Base-by-base conservation (phyloP, 2,888 invertebrate species). In the Pandemis corylana region DNA sequence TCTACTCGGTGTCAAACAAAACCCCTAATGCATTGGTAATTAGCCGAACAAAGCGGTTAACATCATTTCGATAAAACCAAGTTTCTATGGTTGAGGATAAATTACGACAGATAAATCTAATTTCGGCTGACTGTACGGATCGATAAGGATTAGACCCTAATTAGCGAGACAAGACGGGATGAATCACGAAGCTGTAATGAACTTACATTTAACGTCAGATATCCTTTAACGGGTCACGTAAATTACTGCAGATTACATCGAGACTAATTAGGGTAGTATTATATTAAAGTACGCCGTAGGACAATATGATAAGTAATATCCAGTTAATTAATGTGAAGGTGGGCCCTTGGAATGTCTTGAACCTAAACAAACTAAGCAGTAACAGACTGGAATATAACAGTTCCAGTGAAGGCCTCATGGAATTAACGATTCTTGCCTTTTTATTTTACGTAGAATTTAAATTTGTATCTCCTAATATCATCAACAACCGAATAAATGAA, bases 111-210 rank as follows among this genome's bases (percentile, higher is more conserved):
- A 72, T 72, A 63, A 72, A 72, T 67, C 68, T n/a, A 62, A 53
- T 64, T 72, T 41, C 42, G 64, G 73, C 73, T 68, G 68, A 73
- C 68, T 72, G 1, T 53, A 46, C 46, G n/a, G 73, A 68, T 73
- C 69, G 64, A 69, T 74, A 59, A 42, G 59, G 69, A 65, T 69
- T 69, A 69, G 69, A 74, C 73, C 69, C 69, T 74, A 74, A 74
- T 74, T 74, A 74, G 69, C 42, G 59, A 41, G 64, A 42, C 59
- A 69, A 61, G 69, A 65, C 49, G 69, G 65, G 64, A 68, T 66
- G 56, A 74, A 64, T 65, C 72, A 28, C 64, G 64, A 68, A 53
- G 64, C 59, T 49, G 68, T 73, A 65, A 73, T 68, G 72, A 72
- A 72, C 68, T 68, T 56, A 64, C 68, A 68, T 73, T 53, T 68